Conservation (phyloP, 1,140 invertebrate genomes). For the Himalopsyche phryganea region DNA sequence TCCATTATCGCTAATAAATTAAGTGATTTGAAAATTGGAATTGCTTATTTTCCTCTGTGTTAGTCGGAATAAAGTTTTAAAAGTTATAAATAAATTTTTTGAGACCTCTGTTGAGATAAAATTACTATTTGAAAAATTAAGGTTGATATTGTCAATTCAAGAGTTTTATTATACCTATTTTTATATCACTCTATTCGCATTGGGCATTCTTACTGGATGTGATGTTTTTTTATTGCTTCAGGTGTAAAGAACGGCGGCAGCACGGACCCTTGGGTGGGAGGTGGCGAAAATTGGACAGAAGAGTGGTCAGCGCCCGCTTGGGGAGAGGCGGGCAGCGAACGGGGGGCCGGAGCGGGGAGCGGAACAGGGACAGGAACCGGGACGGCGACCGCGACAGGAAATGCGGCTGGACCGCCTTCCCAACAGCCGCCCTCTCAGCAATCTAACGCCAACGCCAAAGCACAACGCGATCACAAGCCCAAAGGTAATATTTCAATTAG, state of each 20-base stretch:
- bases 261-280: constrained; percentile 9
- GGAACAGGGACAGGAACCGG: not conserved
- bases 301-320: not conserved
- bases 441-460: constrained; percentile 16
- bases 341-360: constrained; percentile 40
- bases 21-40: no score
- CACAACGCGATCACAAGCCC: constrained; percentile 28
- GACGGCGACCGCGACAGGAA: constrained; percentile 24
- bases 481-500: constrained; percentile 17
- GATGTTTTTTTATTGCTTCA: constrained; percentile 2
- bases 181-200: no score
- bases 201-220: no score
- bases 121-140: no score
- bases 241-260: constrained; percentile 27
- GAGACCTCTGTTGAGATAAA: no score
- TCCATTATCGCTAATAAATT: no score
- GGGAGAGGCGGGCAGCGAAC: constrained; percentile 40
- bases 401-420: constrained; percentile 27
- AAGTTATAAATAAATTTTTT: no score
- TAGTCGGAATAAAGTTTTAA: no score
- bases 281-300: not conserved
- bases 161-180: no score
- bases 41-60: no score
- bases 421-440: constrained; percentile 15
- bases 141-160: no score